Base-by-base conservation (phyloP, 2,113 vertebrate species). In the Vulpes ferrilata region DNA sequence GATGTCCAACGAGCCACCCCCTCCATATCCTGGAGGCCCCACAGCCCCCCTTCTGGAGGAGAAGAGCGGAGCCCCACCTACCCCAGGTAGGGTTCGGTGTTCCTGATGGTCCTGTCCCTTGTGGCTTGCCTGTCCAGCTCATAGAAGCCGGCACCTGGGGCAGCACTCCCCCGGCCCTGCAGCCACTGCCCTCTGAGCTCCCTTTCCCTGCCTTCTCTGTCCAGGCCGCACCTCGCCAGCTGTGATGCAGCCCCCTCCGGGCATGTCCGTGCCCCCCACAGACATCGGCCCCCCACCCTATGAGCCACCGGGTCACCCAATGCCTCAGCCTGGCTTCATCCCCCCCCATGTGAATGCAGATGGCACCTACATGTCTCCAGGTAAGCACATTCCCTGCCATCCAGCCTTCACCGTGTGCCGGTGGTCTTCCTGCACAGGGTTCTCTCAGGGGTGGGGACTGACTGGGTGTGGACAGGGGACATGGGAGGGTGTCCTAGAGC, bases 1-100 rank as follows among this genome's bases (percentile, higher is more conserved):
- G 91, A 99, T 99, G 99, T 99, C 99, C 74, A 99, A 89, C 11
- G 99, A 99, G 96, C 99, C 99, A 0, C 99, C 99, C 27, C 99
- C 99, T 25, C 99, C 99, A 2, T 99, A 99, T 93, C 99, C 99
- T 0, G 99, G 99, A 84, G 99, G 99, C 48, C 99, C 99, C 79
- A 99, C 99, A 0, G 99, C 99, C 1, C 99, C 99, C 0, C 98
- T 99, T 51, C 98, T 99, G 11, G 99, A 99, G 32, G 99, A 99
- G 97, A 99, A 99, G 98, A 99, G 99, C 11, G 99, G 99, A 71
- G 99, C 99, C 0, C 99, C 99, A 2, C 80, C 98, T 0, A 96
- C 98, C 0, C 92, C 99, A 95, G 99, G 99, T 99, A 99, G 81
- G 15, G 12, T 3, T 69, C 64, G 2, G 19, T 1, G 9, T 7